Evolutionary conservation across 2,113 vertebrate genomes (phyloP).

Genomic region (Numida meleagris): DNA sequence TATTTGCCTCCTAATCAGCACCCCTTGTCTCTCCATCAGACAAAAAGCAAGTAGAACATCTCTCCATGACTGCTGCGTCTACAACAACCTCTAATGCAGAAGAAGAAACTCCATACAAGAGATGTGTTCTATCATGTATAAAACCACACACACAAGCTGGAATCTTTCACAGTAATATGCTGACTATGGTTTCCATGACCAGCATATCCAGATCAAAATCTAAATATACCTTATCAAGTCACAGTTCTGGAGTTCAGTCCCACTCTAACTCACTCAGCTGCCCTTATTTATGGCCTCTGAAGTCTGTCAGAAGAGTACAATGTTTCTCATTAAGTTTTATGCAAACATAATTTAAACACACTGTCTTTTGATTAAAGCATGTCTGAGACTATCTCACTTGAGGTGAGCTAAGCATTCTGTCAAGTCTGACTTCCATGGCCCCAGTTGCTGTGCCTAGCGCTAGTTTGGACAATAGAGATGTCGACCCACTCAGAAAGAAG

Average conservation of each 20-base stretch:
- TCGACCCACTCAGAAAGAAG: fast-evolving
- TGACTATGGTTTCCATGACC: not conserved
- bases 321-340: not conserved
- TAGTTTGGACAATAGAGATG: not conserved
- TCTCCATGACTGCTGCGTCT: not conserved
- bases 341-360: not conserved
- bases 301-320: not conserved
- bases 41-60: not conserved
- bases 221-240: not conserved
- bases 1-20: conserved; percentile 11
- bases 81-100: not conserved
- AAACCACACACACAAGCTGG: not conserved
- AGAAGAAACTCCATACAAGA: not conserved
- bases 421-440: not conserved
- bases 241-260: not conserved
- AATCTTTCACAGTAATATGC: not conserved
- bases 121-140: not conserved
- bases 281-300: not conserved
- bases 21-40: conserved; percentile 1
- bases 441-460: fast-evolving
- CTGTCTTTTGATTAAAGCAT: not conserved
- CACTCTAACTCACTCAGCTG: not conserved
- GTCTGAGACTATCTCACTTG: not conserved
- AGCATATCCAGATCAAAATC: not conserved
- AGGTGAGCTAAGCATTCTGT: not conserved